Evolutionary conservation across 2,888 invertebrate species (phyloP), one percentile per base, ranked within the genome.

Genomic region (Drosophila diplacantha): DNA sequence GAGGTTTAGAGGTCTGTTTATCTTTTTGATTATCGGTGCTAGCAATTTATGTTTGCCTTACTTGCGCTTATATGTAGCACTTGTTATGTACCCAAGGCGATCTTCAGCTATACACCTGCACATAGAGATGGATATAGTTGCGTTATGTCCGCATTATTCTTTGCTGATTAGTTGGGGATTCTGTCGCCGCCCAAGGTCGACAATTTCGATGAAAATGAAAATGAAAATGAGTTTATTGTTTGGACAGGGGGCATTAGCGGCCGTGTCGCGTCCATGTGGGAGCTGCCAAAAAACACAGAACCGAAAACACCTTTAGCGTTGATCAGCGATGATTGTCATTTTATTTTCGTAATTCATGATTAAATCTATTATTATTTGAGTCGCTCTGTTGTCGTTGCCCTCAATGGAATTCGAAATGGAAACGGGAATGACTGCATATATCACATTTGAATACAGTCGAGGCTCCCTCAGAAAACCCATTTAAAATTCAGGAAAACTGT

Each of bases 171-270:
- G 70, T 26, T 20, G 53, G 24, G 58, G 71, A 65, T 58, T 74
- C 77, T 72, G 74, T 69, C 67, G 74, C 51, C 54, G 14, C 20
- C 66, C 81, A 80, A 80, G 80, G 81, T 73, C 75, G 56, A 58
- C 24, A 67, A 62, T 82, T 82, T 72, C 58, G 73, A 75, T 75
- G 73, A 80, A 81, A 78, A 81, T 79, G 73, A 80, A 81, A 78
- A 81, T 79, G 73, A 80, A 81, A 78, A 81, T 79, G 73, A 73
- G 70, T 75, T 80, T 77, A 75, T 78, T 80, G 81, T 80, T 82
- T 80, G 78, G 80, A 82, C 75, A 70, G 64, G 68, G 43, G 71
- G 73, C 65, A 78, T 74, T 75, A 75, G 61, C 78, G 55, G 69
- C 56, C 60, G 62, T 29, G 22, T 20, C 26, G 64, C 55, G 55